Conservation (phyloP, 2,888 invertebrate species). For the Morinoia aosen region DNA sequence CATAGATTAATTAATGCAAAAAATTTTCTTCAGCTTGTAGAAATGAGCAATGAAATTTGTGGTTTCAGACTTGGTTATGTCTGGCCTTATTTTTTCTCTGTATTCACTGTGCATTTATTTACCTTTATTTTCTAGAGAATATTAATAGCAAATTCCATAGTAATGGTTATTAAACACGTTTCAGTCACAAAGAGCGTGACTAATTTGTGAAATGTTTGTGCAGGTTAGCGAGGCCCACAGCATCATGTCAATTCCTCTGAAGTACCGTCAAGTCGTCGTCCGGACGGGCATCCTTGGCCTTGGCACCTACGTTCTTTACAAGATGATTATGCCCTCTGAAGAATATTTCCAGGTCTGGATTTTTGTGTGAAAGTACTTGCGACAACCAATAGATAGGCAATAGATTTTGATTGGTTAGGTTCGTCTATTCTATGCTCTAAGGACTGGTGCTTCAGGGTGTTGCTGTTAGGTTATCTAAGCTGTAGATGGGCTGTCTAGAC, state of each 20-base stretch:
- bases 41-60: no score
- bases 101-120: background rate
- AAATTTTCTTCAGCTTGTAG: no score
- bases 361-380: background rate
- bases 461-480: no score
- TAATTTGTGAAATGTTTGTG: background rate
- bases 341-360: conserved; percentile 27
- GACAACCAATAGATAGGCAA: no score
- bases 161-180: background rate
- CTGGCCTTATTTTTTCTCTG: no score
- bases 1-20: no score
- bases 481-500: no score
- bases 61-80: no score
- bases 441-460: no score
- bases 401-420: no score
- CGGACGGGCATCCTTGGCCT: conserved; percentile 32
- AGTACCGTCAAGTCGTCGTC: conserved; percentile 21
- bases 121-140: background rate
- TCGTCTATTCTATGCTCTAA: no score
- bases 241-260: background rate
- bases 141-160: background rate
- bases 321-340: conserved; percentile 13
- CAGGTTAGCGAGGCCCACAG: background rate
- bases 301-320: conserved; percentile 23
- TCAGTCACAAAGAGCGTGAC: background rate